Base-by-base conservation (phyloP, 2,797 vertebrate species). In the Pseudomugil tenellus region DNA sequence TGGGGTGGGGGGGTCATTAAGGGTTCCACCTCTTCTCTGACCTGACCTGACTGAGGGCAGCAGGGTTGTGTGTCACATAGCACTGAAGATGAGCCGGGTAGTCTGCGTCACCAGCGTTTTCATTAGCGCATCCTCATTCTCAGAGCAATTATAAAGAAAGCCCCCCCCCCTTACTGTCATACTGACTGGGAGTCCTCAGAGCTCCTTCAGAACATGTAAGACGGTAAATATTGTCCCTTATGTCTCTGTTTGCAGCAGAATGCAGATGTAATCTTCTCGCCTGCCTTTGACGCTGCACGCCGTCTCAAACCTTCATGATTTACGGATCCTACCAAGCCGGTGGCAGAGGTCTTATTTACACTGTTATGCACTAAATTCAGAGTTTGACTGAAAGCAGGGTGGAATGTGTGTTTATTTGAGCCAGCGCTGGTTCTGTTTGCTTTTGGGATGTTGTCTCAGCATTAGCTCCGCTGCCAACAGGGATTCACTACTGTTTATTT, bases 401-500 rank as follows among this genome's bases (percentile, higher is more conserved):
- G 80, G 74, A 81, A 77, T 74, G 70, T 58, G 65, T 88, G 84
- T 92, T 93, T 92, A 86, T 91, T 90, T 92, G 87, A 89, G 77
- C 58, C 59, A 7, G 79, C 72, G 81, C 77, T 67, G 73, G 70
- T 51, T 69, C 74, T 91, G 86, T 89, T 93, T 92, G 80, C 76
- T 58, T 92, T 89, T 53, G 68, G 62, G 72, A 75, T 88, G 89
- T 89, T 87, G 84, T 92, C 81, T 83, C 77, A 84, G 78, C 64
- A 68, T 86, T 83, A 88, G 89, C 80, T 90, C 84, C 83, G 80
- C 81, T 79, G 76, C 84, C 88, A 67, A 84, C 81, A 70, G 74
- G 69, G 80, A 90, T 82, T 72, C 78, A 65, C 79, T 77, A 41
- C 79, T 89, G 90, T 93, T 94, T 93, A 91, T 94, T 93, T 93